A percentile compares a stretch with the other conserved stretches of the same genome.
Evolutionary conservation across 30 jellyfish, hydroid and myxozoan genomes (phyloP).

Genomic region (Cassiopea andromeda): DNA sequence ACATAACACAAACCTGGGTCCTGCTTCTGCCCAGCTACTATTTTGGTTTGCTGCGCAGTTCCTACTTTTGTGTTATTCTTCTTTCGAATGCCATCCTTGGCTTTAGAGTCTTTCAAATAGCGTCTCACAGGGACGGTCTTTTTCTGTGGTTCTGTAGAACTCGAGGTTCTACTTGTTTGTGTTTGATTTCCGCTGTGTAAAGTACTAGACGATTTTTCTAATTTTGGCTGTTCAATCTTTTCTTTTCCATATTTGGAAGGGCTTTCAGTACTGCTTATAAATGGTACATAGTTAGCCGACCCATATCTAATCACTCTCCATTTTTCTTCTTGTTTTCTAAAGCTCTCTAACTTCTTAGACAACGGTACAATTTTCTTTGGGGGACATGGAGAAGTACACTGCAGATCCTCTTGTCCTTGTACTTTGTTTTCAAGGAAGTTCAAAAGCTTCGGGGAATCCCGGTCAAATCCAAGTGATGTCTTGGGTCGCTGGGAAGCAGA

Average conservation of each 20-base stretch:
- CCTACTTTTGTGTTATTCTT: not conserved
- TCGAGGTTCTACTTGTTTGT: not conserved
- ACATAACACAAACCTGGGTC: not conserved
- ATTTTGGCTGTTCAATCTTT: not conserved
- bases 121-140: not conserved
- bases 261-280: not conserved
- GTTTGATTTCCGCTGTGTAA: no score
- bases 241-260: not conserved
- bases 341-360: constrained; percentile 25
- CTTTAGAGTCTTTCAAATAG: constrained; percentile 23
- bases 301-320: constrained; percentile 34
- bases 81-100: constrained; percentile 6
- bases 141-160: not conserved
- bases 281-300: not conserved
- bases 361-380: constrained; percentile 12
- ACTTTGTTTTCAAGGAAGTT: constrained; percentile 5
- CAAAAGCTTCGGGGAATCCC: constrained; percentile 34
- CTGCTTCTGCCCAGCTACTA: not conserved
- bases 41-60: not conserved
- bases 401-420: no score
- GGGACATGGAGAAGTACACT: not conserved
- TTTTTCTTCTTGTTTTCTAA: constrained; percentile 28
- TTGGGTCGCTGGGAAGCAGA: constrained; percentile 38
- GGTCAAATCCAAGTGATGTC: constrained; percentile 72
- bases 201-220: no score